Evolutionary conservation across 2,113 vertebrate genomes (phyloP).

Genomic region (Murina feae): DNA sequence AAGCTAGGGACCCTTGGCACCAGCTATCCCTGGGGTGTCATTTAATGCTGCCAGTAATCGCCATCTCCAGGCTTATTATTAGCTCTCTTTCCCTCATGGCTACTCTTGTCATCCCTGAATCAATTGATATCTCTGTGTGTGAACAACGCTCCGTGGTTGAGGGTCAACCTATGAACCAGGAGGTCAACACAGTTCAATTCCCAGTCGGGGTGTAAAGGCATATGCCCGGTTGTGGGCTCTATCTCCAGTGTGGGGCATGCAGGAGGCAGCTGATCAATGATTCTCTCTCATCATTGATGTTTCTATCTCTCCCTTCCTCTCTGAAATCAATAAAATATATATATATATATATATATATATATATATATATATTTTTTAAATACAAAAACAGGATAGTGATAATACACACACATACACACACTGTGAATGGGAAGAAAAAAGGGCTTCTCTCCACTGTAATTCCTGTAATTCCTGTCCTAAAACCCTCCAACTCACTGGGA

Average conservation of each 20-base stretch:
- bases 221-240: too few relatives aligned
- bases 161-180: too few relatives aligned
- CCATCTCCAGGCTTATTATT: background rate
- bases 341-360: too few relatives aligned
- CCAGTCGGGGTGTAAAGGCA: too few relatives aligned
- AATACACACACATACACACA: background rate
- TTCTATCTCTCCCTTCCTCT: background rate
- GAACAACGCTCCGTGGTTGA: too few relatives aligned
- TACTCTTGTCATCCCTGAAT: background rate
- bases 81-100: background rate
- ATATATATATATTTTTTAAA: background rate
- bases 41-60: conserved; percentile 30
- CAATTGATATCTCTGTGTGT: background rate
- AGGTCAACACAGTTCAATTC: too few relatives aligned
- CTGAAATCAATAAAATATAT: too few relatives aligned
- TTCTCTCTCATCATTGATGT: too few relatives aligned
- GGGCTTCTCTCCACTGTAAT: background rate
- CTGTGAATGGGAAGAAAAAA: background rate
- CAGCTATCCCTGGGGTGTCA: conserved; percentile 7
- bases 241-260: too few relatives aligned
- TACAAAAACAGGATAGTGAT: background rate
- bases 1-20: background rate
- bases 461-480: background rate
- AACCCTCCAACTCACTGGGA: background rate
- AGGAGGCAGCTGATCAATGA: too few relatives aligned